These are phyloP conservation scores for Agapornis roseicollis DNA, from an alignment of 2,113 vertebrate genomes.

Conservation along the genomic window DNA sequence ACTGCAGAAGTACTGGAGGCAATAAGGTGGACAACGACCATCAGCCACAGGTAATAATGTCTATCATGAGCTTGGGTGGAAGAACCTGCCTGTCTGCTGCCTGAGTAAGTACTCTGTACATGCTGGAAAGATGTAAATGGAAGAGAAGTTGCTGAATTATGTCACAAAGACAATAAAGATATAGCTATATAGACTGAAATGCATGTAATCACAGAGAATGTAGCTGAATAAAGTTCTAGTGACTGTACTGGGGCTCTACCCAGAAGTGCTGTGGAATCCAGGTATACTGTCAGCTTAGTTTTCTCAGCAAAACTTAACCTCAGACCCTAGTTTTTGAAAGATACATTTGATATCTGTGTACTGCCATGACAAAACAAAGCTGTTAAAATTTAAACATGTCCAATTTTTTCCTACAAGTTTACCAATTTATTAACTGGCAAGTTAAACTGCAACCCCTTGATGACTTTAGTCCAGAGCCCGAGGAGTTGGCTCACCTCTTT, in stretches of 20 bases:
- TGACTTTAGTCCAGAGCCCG: not conserved
- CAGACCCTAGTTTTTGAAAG: not conserved
- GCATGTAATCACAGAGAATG: not conserved
- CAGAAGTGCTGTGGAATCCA: accelerated
- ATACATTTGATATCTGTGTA: not conserved
- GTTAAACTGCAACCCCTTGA: not conserved
- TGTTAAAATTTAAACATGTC: not conserved
- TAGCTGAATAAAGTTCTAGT: not conserved
- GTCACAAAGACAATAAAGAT: not conserved
- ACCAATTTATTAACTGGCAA: not conserved
- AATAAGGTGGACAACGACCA: not conserved
- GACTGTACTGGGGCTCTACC: not conserved
- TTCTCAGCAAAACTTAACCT: not conserved
- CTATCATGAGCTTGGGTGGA: not conserved
- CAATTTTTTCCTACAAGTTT: not conserved
- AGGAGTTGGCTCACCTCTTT: not conserved
- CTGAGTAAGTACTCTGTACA: not conserved
- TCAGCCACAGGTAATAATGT: not conserved
- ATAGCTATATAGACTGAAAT: not conserved
- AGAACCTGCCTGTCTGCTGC: not conserved
- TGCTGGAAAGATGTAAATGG: not conserved
- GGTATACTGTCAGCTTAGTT: not conserved
- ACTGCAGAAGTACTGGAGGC: not conserved
- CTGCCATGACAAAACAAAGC: not conserved
- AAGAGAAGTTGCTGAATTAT: not conserved